Conservation (phyloP, 2,113 vertebrate species). For the Ictidomys tridecemlineatus region DNA sequence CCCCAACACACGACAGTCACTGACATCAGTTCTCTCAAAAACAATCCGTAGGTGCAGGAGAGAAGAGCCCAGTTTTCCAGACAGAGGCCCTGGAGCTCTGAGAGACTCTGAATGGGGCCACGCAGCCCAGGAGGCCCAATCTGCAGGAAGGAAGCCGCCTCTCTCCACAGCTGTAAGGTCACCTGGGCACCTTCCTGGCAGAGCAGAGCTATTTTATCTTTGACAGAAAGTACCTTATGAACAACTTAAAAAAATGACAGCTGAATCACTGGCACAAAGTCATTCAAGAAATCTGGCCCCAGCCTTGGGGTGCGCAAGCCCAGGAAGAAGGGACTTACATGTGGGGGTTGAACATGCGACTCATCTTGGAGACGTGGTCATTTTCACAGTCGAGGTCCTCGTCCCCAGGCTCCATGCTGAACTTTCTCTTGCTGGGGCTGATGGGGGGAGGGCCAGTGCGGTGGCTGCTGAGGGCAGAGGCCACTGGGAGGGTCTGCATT, state of each 20-base stretch:
- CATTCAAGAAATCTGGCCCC: not conserved
- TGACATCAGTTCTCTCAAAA: not conserved
- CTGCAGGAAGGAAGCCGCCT: not conserved
- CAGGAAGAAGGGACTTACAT: constrained; percentile 90
- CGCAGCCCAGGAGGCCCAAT: accelerated
- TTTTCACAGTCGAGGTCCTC: constrained; percentile 95
- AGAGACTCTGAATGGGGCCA: not conserved
- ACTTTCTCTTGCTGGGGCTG: constrained; percentile 98
- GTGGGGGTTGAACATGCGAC: constrained; percentile 94
- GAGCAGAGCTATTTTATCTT: not conserved
- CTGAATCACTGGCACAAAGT: accelerated
- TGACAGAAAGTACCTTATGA: not conserved
- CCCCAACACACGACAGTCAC: not conserved
- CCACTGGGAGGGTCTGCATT: constrained; percentile 94
- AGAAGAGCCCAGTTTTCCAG: not conserved
- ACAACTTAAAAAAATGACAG: not conserved
- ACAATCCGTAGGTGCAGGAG: not conserved
- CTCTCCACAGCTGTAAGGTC: not conserved
- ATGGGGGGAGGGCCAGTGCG: constrained; percentile 97
- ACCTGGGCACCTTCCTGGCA: not conserved
- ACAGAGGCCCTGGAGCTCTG: not conserved
- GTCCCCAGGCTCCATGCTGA: constrained; percentile 93
- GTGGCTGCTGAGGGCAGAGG: constrained; percentile 93
- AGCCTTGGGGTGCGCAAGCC: accelerated
- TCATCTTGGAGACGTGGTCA: constrained; percentile 97